Conservation (phyloP, 2,888 invertebrate genomes). For the Myathropa florea region DNA sequence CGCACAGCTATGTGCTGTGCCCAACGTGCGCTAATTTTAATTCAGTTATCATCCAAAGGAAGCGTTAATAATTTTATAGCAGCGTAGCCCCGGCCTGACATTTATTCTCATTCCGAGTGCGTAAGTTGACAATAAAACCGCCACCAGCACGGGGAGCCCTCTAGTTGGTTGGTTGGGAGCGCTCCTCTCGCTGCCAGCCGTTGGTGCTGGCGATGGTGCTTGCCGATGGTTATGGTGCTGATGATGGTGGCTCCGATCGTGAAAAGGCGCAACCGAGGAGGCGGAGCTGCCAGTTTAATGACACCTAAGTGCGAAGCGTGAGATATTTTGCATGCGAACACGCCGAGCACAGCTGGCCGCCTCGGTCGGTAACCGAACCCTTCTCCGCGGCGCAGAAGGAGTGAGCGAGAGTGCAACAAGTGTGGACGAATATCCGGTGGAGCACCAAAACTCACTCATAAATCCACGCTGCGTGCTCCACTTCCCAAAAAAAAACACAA, state of each 20-base stretch:
- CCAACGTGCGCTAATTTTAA: constrained; percentile 64
- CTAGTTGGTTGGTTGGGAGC: not conserved
- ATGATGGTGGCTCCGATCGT: not conserved
- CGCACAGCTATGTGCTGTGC: constrained; percentile 30
- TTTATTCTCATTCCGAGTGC: constrained; percentile 50
- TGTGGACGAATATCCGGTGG: constrained; percentile 49
- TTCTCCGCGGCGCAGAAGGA: not conserved
- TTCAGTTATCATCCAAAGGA: constrained; percentile 70
- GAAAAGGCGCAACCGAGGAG: constrained; percentile 16
- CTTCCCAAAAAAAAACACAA: constrained; percentile 21
- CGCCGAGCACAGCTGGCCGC: not conserved
- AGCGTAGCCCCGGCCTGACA: not conserved
- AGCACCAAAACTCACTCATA: not conserved
- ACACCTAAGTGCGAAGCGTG: constrained; percentile 55
- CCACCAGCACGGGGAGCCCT: constrained; percentile 9
- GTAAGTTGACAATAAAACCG: constrained; percentile 59
- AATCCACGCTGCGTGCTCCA: constrained; percentile 34
- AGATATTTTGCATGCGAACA: constrained; percentile 49
- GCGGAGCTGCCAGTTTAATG: constrained; percentile 57
- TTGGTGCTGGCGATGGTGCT: not conserved
- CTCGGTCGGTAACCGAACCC: not conserved
- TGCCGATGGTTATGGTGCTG: not conserved
- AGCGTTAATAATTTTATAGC: constrained; percentile 63
- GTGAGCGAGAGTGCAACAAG: constrained; percentile 25
- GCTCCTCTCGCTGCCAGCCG: not conserved